phyloP scores from a whole-genome alignment of 2,113 vertebrate genomes.

The Platanista minor region DNA sequence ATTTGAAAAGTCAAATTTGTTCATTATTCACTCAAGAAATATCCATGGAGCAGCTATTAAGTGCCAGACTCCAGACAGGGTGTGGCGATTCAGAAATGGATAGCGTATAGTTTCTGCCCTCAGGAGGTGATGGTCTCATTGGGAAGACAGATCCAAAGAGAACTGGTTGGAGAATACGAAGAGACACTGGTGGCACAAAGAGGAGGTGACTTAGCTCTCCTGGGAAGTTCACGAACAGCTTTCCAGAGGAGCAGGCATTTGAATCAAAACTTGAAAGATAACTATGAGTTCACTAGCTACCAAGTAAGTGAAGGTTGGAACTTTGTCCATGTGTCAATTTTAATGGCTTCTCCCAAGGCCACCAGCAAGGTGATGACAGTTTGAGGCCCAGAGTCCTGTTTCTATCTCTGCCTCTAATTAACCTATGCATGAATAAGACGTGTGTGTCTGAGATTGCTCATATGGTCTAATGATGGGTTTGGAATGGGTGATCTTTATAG shows the following conservation, averaged over 20 bases:
- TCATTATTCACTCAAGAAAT: constrained; percentile 15
- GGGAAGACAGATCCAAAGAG: neutral
- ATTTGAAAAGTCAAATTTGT: neutral
- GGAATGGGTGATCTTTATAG: neutral
- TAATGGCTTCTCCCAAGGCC: neutral
- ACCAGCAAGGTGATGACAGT: neutral
- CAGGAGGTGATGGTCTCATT: neutral
- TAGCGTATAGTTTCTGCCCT: neutral
- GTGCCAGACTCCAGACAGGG: neutral
- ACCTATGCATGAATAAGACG: neutral
- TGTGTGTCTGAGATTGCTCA: neutral
- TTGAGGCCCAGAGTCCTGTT: neutral
- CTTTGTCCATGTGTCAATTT: neutral
- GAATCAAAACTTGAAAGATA: neutral
- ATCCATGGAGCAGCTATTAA: neutral
- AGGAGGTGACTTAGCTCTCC: neutral
- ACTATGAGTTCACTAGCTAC: neutral
- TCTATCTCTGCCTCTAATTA: neutral
- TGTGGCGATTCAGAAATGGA: neutral
- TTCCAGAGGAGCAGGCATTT: neutral
- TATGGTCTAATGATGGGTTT: neutral
- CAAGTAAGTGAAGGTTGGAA: neutral
- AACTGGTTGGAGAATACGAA: neutral
- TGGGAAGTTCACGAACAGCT: neutral
- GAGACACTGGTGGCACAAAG: neutral